These are phyloP conservation scores for Gryllus bimaculatus DNA, from an alignment of 1,140 invertebrate genomes.

Conservation along the genomic window DNA sequence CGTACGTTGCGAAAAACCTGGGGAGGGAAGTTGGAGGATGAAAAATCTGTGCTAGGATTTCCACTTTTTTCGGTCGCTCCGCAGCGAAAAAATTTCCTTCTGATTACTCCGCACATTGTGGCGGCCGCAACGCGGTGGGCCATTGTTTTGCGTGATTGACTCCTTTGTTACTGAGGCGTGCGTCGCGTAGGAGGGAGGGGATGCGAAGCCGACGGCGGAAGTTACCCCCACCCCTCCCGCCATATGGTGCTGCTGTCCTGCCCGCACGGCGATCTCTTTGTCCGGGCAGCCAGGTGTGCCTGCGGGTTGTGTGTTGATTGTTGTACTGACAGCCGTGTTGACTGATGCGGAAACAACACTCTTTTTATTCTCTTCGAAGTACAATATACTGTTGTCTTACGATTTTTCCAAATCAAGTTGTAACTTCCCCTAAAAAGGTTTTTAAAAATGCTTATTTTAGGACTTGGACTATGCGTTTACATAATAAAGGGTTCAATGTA, in stretches of 20 bases:
- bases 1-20: background rate
- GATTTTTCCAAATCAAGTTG: too few relatives aligned
- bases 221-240: background rate
- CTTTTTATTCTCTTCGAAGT: too few relatives aligned
- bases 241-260: background rate
- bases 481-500: too few relatives aligned
- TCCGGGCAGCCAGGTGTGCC: background rate
- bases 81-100: background rate
- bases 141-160: constrained; percentile 4
- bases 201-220: too few relatives aligned
- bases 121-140: background rate
- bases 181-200: background rate
- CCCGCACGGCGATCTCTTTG: background rate
- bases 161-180: background rate
- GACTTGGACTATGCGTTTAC: too few relatives aligned
- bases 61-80: background rate
- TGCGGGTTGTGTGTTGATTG: too few relatives aligned
- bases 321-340: too few relatives aligned
- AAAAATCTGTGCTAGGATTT: background rate
- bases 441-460: too few relatives aligned
- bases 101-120: background rate
- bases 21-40: background rate
- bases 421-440: too few relatives aligned
- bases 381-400: too few relatives aligned
- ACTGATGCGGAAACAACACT: too few relatives aligned